Base-by-base conservation (phyloP, 2,113 vertebrate genomes). In the Camelus dromedarius region DNA sequence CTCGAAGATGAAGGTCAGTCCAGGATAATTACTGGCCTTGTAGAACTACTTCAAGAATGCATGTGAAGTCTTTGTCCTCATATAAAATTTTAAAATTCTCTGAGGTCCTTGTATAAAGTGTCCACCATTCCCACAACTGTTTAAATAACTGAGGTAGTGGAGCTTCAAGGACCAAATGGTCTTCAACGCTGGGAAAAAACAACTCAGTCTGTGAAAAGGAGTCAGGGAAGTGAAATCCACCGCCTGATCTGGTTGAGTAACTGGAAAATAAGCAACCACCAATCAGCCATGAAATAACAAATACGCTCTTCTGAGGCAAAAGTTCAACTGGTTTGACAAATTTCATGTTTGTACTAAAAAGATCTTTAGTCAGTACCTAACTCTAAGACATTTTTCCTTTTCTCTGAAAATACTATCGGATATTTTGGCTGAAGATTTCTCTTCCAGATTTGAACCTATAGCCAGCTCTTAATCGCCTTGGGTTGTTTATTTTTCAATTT, bases 251-350 rank as follows among this genome's bases (percentile, higher is more conserved):
- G 75, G 64, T 80, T 96, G 91, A 97, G 91, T 80, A 97, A 91
- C 80, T 56, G 73, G 76, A 89, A 90, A 91, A 76, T 7, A 95
- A 94, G 67, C 56, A 62, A 67, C 12, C 26, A 72, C 22, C 38
- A 42, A 46, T 54, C 35, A 95, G 73, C 24, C 60, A 72, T 22
- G 19, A 70, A 67, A 70, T 58, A 88, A 95, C 28, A 86, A 79
- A 50, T 30, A 64, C 5, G 6, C 24, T 69, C 22, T 9, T 19
- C 7, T 0, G 64, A 80, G 88, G 38, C 20, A 6, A 96, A 91
- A 91, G 91, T 95, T 96, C 94, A 89, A 22, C 73, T 76, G 73
- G 60, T n/a, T 92, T 91, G 69, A 89, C n/a, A 64, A 92, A 83
- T 77, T 89, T 19, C 76, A 75, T n/a, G 73, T 80, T 42, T 93